Evolutionary conservation across 2,113 vertebrate genomes (phyloP), one percentile per base, ranked within the genome.

Genomic region (Cariama cristata): DNA sequence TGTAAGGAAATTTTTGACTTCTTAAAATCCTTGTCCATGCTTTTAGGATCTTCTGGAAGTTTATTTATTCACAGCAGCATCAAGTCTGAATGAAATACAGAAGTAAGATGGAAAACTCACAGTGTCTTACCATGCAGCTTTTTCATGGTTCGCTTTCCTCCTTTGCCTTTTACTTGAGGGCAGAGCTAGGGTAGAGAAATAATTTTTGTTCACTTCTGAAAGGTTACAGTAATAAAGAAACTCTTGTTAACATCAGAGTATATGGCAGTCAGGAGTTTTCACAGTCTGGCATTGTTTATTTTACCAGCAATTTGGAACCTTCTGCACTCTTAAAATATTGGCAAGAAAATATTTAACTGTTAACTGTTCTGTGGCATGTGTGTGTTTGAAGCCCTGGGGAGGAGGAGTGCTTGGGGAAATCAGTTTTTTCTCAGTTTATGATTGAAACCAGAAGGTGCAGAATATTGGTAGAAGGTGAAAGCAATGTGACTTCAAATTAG

Each of bases 281-380:
- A 98, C 98, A 98, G 98, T 98, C 98, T 98, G 97, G 97, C 98
- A 98, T 98, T 98, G 98, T 99, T 98, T 99, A 98, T 98, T 98
- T 98, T 98, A 98, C 98, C 98, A 98, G 98, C 98, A 98, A 98
- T 98, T 98, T 98, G 98, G 98, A 98, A 98, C 98, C 98, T 98
- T 98, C 97, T 98, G 98, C 98, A 98, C 98, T 98, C 98, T 98
- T 98, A 98, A 99, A 98, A 98, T 98, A 98, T 98, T 99, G 98
- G 98, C 98, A 98, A 98, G 98, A 96, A 98, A 98, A 98, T 98
- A 97, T 97, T 98, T 98, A 98, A 98, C 98, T 98, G 96, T 98
- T 98, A 98, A 97, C 97, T 98, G 21, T 97, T 98, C 93, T 96
- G 88, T 96, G 93, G 95, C 95, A 67, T 96, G 79, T 2, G 4